Evolutionary conservation across 1,140 invertebrate genomes (phyloP).

Genomic region (Platyura marginata): DNA sequence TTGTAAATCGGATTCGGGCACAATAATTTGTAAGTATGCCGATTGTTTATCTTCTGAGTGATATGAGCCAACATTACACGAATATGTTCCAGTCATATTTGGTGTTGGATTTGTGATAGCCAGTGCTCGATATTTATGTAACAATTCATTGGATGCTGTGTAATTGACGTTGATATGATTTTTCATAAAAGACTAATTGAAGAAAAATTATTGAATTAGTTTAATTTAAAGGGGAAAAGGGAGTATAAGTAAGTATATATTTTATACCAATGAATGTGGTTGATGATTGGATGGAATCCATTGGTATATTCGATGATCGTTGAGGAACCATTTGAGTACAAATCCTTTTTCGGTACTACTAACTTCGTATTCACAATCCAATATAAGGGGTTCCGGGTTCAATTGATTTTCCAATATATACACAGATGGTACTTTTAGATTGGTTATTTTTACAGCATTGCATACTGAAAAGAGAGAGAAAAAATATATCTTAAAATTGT

Average conservation of each 20-base stretch:
- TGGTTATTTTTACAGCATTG: conserved; percentile 20
- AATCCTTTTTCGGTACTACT: conserved; percentile 18
- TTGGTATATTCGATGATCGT: conserved; percentile 23
- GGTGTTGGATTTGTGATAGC: conserved; percentile 24
- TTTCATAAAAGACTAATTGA: neutral
- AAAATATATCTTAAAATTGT: too few relatives aligned
- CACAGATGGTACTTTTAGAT: conserved; percentile 19
- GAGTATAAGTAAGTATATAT: neutral
- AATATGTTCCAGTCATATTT: conserved; percentile 25
- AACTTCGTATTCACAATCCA: conserved; percentile 24
- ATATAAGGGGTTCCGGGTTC: conserved; percentile 19
- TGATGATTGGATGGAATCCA: conserved; percentile 24
- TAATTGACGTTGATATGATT: conserved; percentile 1
- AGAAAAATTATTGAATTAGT: neutral
- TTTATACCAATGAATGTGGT: conserved; percentile 23
- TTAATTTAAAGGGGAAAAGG: neutral
- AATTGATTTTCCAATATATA: conserved; percentile 20
- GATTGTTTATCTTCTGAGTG: conserved; percentile 23
- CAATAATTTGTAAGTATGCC: conserved; percentile 24
- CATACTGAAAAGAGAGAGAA: conserved; percentile 8
- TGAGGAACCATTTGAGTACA: conserved; percentile 24
- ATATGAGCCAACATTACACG: conserved; percentile 23
- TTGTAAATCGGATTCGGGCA: conserved; percentile 4
- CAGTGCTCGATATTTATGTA: conserved; percentile 17
- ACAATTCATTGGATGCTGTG: conserved; percentile 5